Base-by-base conservation (phyloP, 2,888 invertebrate species). In the Caenorhabditis japonica region DNA sequence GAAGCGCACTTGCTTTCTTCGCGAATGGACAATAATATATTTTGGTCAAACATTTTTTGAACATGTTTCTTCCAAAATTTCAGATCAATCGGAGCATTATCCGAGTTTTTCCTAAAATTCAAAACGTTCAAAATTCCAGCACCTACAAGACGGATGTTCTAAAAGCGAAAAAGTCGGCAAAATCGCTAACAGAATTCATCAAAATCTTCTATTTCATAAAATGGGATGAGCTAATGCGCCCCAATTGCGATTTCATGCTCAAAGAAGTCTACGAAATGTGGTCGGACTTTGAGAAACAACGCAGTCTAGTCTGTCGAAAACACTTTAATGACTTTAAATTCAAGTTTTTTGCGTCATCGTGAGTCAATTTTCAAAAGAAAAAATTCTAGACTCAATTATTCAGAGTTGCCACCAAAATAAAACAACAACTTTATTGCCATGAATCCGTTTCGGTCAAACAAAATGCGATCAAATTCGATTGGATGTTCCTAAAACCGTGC, bases 191-290 rank as follows among this genome's bases (percentile, higher is more conserved):
- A 0, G 59, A 72, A 19, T 72, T 72, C 39, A 55, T 72, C 27
- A 51, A 58, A 27, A 23, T 60, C n/a, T 66, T 72, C 43, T 72
- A 60, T 43, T 64, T 66, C 23, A 47, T 72, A 7, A 36, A 61
- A 15, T 72, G 72, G 72, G 56, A 72, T 3, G 53, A 60, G 4
- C 12, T 66, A 4, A n/a, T 55, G 19, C n/a, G 23, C 0, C 19
- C 33, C 1, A 23, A 60, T 7, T 21, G 25, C 34, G 52, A 56
- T 3, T 33, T 73, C 17, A n/a, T 66, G 25, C 34, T 73, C 30
- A 60, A 62, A 38, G 59, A 61, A 23, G 21, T 66, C 5, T 68
- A 53, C 44, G 55, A 56, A 0, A 33, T 61, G 39, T 73, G 55
- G 51, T 21, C 44, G 3, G 27, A 68, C 27, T 73, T 27, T 44